Conservation (phyloP, 92 coral and sea anemone genomes). For the Zoanthus solanderi region DNA sequence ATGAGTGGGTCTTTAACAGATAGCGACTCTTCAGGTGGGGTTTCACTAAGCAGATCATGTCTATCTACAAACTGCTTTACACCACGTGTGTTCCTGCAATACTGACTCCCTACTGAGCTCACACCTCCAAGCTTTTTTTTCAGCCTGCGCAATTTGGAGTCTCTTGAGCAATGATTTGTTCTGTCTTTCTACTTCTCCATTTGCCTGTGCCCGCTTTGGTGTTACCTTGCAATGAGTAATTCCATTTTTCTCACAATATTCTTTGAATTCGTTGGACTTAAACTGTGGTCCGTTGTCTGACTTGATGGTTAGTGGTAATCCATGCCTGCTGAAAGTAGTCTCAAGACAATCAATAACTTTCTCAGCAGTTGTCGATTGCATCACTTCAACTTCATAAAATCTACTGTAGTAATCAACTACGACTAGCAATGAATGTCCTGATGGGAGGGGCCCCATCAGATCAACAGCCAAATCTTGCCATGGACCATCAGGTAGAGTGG, state of each 20-base stretch:
- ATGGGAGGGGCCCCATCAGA: slow-evolving; percentile 58
- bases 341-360: slow-evolving; percentile 52
- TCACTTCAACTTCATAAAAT: slow-evolving; percentile 56
- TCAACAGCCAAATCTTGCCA: too few relatives aligned
- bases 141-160: slow-evolving; percentile 32
- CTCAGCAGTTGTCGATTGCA: slow-evolving; percentile 54
- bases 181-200: slow-evolving; percentile 37
- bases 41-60: neutral
- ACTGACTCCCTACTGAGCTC: slow-evolving; percentile 9
- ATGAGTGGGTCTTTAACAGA: too few relatives aligned
- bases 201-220: slow-evolving; percentile 41
- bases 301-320: slow-evolving; percentile 39
- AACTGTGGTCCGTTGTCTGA: slow-evolving; percentile 55
- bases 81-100: neutral
- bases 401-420: slow-evolving; percentile 65
- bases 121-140: neutral
- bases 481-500: slow-evolving; percentile 20
- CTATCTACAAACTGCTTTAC: neutral
- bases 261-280: neutral
- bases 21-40: neutral
- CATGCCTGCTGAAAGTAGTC: slow-evolving; percentile 56
- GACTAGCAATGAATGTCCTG: slow-evolving; percentile 61
- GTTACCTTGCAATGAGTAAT: slow-evolving; percentile 16
- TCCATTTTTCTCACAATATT: slow-evolving; percentile 20
- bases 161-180: slow-evolving; percentile 1